Evolutionary conservation across 2,113 vertebrate species (phyloP).

Genomic region (Dromiciops gliroides): DNA sequence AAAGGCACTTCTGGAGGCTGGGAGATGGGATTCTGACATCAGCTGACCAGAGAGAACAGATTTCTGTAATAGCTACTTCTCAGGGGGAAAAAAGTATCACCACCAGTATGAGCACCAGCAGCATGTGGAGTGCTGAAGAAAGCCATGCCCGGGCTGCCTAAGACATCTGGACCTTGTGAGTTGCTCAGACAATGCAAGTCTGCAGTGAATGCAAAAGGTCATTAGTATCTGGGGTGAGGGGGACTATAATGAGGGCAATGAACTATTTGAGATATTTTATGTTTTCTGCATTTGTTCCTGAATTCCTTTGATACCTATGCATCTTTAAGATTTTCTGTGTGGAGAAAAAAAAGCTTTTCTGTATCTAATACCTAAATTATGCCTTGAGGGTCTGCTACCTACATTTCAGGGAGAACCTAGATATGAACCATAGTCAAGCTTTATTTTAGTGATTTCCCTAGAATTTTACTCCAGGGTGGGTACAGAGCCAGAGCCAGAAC

Average conservation of each 20-base stretch:
- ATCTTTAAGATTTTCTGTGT: background rate
- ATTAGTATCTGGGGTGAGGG: background rate
- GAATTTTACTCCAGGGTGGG: background rate
- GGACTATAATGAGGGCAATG: background rate
- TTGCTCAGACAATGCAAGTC: background rate
- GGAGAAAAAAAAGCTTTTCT: background rate
- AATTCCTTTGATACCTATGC: background rate
- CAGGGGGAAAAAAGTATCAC: background rate
- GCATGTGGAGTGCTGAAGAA: background rate
- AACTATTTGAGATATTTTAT: background rate
- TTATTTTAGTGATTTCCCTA: background rate
- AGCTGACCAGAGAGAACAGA: background rate
- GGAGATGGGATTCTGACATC: background rate
- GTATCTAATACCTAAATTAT: background rate
- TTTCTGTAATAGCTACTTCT: background rate
- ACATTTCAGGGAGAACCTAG: background rate
- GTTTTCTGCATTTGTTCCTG: background rate
- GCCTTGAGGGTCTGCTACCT: background rate
- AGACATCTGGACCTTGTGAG: background rate
- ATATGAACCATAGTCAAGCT: background rate
- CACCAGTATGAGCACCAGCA: background rate
- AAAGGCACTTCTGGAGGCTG: background rate
- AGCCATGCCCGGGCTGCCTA: background rate
- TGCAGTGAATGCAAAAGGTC: background rate
- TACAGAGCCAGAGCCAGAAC: background rate